These are phyloP conservation scores for Chymomyza costata DNA, from an alignment of 1,140 invertebrate species.

Conservation along the genomic window DNA sequence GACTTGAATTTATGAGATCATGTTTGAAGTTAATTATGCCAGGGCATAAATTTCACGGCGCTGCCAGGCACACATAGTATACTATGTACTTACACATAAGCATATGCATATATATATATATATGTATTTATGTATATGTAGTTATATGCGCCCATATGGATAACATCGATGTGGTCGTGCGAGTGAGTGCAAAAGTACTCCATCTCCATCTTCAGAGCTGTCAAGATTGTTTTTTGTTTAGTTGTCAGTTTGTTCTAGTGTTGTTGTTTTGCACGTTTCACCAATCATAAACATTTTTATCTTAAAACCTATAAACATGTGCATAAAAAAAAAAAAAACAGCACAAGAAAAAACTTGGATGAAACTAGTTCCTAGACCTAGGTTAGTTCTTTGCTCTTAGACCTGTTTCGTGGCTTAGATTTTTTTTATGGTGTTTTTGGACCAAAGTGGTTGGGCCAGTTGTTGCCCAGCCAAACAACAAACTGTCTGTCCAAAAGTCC, in stretches of 20 bases:
- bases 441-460: constrained; percentile 24
- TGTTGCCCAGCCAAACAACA: constrained; percentile 64
- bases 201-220: constrained; percentile 26
- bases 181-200: constrained; percentile 45
- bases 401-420: constrained; percentile 71
- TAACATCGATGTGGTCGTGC: constrained; percentile 43
- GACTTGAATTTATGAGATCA: constrained; percentile 70
- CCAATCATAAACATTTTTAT: constrained; percentile 67
- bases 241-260: constrained; percentile 12
- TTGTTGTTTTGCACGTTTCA: constrained; percentile 56
- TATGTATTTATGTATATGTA: neutral
- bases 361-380: constrained; percentile 69
- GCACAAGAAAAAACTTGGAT: constrained; percentile 15
- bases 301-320: constrained; percentile 61
- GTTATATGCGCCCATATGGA: no score
- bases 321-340: constrained; percentile 43
- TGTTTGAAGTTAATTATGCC: constrained; percentile 68
- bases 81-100: no score
- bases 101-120: neutral
- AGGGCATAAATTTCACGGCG: constrained; percentile 56
- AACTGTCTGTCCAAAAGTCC: constrained; percentile 60
- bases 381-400: constrained; percentile 58
- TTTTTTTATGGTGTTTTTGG: constrained; percentile 70
- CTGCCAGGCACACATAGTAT: constrained; percentile 20
- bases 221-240: constrained; percentile 36